These are phyloP conservation scores for Calliphora vomitoria DNA, from an alignment of 2,888 invertebrate species.

Conservation along the genomic window DNA sequence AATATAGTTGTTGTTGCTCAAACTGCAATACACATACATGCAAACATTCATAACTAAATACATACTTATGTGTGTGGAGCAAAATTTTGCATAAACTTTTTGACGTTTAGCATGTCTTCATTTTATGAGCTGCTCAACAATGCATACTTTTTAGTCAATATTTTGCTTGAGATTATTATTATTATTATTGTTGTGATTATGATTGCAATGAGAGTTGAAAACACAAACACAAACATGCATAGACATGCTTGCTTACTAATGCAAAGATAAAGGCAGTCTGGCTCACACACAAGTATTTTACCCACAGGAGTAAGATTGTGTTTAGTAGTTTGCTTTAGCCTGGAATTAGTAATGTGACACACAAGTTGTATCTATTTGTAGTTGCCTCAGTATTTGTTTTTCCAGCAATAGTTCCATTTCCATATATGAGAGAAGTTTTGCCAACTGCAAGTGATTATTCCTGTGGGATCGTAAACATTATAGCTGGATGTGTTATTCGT, in stretches of 20 bases:
- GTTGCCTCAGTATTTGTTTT: slow-evolving; percentile 11
- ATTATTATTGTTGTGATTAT: slow-evolving; percentile 58
- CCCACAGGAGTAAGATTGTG: background rate
- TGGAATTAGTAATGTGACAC: slow-evolving; percentile 28
- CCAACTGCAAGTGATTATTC: slow-evolving; percentile 55
- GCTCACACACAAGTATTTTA: background rate
- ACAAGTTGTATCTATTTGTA: background rate
- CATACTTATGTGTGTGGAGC: background rate
- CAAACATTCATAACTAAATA: no score
- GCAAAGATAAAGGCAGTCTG: background rate
- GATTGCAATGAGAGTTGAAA: slow-evolving; percentile 35
- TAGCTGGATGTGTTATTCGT: slow-evolving; percentile 18
- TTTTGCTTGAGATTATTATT: slow-evolving; percentile 60
- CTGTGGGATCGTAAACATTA: slow-evolving; percentile 58
- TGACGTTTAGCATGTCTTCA: slow-evolving; percentile 46
- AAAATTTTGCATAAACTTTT: background rate
- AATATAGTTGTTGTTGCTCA: background rate
- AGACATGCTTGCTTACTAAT: slow-evolving; percentile 34
- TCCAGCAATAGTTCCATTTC: slow-evolving; percentile 4
- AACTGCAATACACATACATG: background rate
- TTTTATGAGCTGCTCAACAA: slow-evolving; percentile 54
- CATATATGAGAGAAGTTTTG: slow-evolving; percentile 12
- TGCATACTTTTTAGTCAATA: slow-evolving; percentile 35
- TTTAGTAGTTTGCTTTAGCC: slow-evolving; percentile 27
- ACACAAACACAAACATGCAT: background rate